phyloP scores from a whole-genome alignment of 2,113 vertebrate genomes.

The Ophiodon elongatus region DNA sequence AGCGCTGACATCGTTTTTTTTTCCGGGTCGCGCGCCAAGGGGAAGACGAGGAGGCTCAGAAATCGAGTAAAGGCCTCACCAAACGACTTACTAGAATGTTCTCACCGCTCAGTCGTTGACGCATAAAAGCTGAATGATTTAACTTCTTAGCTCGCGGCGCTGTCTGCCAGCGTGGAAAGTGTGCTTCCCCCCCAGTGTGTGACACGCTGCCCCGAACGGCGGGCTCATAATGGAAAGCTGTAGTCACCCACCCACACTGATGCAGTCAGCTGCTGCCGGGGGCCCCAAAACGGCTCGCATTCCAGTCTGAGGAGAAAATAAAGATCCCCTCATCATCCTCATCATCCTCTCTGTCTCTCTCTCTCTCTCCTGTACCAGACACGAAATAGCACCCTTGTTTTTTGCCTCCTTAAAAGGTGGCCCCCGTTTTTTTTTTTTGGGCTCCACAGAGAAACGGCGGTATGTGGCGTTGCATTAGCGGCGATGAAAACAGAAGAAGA shows the following conservation, averaged over 20 bases:
- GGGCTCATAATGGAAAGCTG: slow-evolving; percentile 41
- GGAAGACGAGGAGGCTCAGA: not conserved
- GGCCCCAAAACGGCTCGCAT: slow-evolving; percentile 52
- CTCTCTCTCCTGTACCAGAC: slow-evolving; percentile 15
- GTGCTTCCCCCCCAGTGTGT: slow-evolving; percentile 25
- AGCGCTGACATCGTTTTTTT: not conserved
- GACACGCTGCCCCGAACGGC: slow-evolving; percentile 53
- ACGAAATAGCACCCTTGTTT: slow-evolving; percentile 47
- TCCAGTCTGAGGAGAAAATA: slow-evolving; percentile 61
- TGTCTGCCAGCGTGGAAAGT: slow-evolving; percentile 9
- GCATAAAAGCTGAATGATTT: slow-evolving; percentile 20
- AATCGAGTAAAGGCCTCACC: not conserved
- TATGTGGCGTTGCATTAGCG: not conserved
- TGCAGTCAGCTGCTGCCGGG: slow-evolving; percentile 64
- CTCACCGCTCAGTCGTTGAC: not conserved
- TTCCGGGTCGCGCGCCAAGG: too few relatives aligned
- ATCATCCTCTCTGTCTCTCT: slow-evolving; percentile 19
- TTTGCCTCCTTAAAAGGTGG: slow-evolving; percentile 75
- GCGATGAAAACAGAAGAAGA: not conserved
- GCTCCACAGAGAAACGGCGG: slow-evolving; percentile 11
- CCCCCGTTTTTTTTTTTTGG: slow-evolving; percentile 23
- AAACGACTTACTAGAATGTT: slow-evolving; percentile 21
- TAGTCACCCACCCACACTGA: slow-evolving; percentile 44
- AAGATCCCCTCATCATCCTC: slow-evolving; percentile 49
- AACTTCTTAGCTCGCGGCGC: slow-evolving; percentile 1